phyloP scores from a whole-genome alignment of 2,797 vertebrate genomes.

The Steatocranus sp. region DNA sequence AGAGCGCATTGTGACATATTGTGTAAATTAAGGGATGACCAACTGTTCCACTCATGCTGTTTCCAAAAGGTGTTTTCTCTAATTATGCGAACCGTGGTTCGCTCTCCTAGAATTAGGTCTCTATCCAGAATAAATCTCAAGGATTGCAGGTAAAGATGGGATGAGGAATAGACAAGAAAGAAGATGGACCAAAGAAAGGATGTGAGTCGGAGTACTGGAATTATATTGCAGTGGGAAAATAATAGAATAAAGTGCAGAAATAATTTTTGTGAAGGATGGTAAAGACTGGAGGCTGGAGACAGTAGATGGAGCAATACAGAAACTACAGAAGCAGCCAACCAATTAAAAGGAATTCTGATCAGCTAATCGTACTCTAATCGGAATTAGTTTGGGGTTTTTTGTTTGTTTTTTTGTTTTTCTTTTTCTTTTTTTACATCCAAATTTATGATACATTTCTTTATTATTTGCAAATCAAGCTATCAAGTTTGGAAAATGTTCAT shows the following conservation, averaged over 20 bases:
- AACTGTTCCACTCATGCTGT: neutral
- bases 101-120: neutral
- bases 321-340: neutral
- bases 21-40: neutral
- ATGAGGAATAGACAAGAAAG: neutral
- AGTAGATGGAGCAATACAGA: neutral
- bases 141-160: neutral
- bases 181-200: neutral
- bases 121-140: neutral
- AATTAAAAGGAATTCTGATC: neutral
- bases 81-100: neutral
- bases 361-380: neutral
- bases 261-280: neutral
- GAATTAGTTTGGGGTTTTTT: neutral
- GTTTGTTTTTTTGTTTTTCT: neutral
- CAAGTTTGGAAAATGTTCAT: neutral
- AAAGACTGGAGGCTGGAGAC: neutral
- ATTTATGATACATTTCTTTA: neutral
- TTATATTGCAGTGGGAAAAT: neutral
- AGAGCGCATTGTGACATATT: neutral
- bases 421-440: neutral
- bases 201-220: neutral
- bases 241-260: neutral
- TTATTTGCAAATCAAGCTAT: neutral
- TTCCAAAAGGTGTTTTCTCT: neutral